Base-by-base conservation (phyloP, 2,113 vertebrate species). In the Nannospalax galili region DNA sequence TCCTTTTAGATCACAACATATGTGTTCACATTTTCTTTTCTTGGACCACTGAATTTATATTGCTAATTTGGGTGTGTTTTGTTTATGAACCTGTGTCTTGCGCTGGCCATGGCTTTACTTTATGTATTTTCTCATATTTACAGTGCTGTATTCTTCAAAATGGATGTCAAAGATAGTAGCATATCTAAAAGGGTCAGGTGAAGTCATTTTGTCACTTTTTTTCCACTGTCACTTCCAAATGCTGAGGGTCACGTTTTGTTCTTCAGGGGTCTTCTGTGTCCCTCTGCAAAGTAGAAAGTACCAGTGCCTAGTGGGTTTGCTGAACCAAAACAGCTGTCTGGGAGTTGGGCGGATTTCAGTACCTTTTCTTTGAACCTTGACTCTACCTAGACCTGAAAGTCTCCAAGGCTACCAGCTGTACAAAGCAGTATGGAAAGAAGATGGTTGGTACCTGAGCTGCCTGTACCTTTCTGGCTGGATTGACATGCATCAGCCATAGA, bases 11-110 rank as follows among this genome's bases (percentile, higher is more conserved):
- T 91, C 58, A 62, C 17, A 90, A 24, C 64, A 69, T 65, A 26
- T 9, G 32, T 19, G 77, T 90, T 75, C 77, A 24, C 45, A 79
- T 91, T 89, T 95, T 94, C 42, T 64, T 84, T 90, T 75, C 62
- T 92, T 70, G n/a, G 40, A 45, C 42, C 35, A 32, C 20, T 79
- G 78, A 64, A 40, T 94, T 40, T 84, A 4, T 92, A 56, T 74
- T 52, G 58, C 37, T 89, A 42, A 80, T 90, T 93, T 93, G 32
- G 37, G 4, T 52, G 37, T 42, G 56, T 84, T 92, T 86, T 69
- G 22, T 67, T 75, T 84, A 56, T 58, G 78, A 88, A 48, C 56
- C 35, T 89, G n/a, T 1, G 19, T 81, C 58, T 91, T 91, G 5
- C 72, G 37, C 52, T 87, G 30, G 56, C n/a, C 69, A 78, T 75